Percentiles rank a stretch among this genome's conserved stretches.
Conservation (phyloP, 2,113 vertebrate genomes). For the Isurus oxyrinchus region DNA sequence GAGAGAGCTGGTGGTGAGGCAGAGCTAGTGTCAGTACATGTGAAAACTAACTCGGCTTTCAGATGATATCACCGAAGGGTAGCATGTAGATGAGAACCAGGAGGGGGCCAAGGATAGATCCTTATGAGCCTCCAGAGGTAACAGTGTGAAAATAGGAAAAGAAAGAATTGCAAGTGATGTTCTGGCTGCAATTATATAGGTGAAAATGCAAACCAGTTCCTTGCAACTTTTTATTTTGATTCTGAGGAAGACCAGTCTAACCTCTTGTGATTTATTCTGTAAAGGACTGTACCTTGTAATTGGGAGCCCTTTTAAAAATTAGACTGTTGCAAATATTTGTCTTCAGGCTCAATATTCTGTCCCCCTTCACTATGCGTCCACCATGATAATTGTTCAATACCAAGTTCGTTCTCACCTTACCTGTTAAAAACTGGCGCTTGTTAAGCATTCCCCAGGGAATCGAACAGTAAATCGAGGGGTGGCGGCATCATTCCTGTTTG, state of each 20-base stretch:
- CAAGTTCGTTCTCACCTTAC: background rate
- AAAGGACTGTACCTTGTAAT: background rate
- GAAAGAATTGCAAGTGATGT: too few species aligned
- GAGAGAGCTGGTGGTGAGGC: too few species aligned
- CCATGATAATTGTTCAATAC: background rate
- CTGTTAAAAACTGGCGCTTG: background rate
- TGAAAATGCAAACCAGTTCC: background rate
- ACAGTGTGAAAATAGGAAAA: too few species aligned
- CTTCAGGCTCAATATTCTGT: background rate
- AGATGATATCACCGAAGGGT: too few species aligned
- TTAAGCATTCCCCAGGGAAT: background rate
- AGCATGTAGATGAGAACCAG: too few species aligned
- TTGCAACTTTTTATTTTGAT: background rate
- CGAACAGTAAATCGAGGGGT: background rate
- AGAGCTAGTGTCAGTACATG: too few species aligned
- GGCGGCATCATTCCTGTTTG: background rate
- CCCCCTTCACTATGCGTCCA: background rate
- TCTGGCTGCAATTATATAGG: too few species aligned
- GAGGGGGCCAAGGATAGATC: too few species aligned
- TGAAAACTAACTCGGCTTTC: too few species aligned
- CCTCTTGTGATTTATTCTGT: background rate
- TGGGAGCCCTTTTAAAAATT: too few species aligned
- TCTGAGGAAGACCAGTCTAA: background rate
- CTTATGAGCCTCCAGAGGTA: too few species aligned
- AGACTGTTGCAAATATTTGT: background rate